These are phyloP conservation scores for Sciurus niger DNA, from an alignment of 2,113 vertebrate species.

Conservation along the genomic window DNA sequence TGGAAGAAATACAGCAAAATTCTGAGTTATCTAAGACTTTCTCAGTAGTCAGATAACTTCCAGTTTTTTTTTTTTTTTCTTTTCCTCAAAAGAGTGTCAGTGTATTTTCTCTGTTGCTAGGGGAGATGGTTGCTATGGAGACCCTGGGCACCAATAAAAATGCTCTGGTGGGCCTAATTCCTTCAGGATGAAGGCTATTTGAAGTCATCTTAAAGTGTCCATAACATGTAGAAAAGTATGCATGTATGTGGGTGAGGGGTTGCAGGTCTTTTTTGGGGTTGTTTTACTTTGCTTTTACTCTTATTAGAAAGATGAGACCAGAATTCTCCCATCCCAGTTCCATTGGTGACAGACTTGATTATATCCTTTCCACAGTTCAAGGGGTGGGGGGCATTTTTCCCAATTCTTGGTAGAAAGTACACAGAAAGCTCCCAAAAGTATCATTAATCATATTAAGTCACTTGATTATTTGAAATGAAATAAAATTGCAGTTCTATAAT, in stretches of 20 bases:
- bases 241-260: background rate
- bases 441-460: constrained; percentile 25
- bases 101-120: constrained; percentile 16
- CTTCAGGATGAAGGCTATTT: background rate
- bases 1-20: background rate
- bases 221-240: background rate
- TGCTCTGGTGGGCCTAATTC: background rate
- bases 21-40: constrained; percentile 18
- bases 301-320: background rate
- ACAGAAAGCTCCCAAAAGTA: background rate
- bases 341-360: constrained; percentile 10
- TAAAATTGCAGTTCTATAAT: constrained; percentile 62
- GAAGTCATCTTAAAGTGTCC: background rate
- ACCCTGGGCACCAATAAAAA: background rate
- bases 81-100: background rate
- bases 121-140: constrained; percentile 32
- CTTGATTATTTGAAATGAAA: constrained; percentile 62
- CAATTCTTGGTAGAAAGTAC: background rate
- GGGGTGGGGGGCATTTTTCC: background rate
- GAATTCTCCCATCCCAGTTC: background rate
- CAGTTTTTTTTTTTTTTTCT: background rate
- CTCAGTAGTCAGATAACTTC: constrained; percentile 41
- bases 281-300: background rate
- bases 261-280: background rate
- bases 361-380: constrained; percentile 2